Conservation (phyloP, 1,140 invertebrate genomes). For the Triops cancriformis region DNA sequence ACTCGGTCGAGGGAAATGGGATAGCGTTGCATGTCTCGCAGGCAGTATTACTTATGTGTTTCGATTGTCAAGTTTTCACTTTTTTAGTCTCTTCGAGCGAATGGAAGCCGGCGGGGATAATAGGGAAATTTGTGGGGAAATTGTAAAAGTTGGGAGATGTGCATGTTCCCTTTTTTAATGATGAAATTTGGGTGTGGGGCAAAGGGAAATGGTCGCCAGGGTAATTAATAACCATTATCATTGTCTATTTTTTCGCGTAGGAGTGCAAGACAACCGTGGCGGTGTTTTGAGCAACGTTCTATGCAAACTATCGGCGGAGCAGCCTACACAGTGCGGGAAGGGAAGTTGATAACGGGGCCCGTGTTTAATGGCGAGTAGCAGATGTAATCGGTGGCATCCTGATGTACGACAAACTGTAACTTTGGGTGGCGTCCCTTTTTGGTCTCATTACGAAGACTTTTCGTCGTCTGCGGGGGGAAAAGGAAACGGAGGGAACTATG, state of each 20-base stretch:
- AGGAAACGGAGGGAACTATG: neutral
- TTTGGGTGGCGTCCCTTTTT: neutral
- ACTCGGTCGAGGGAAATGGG: neutral
- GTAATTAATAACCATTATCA: slow-evolving; percentile 1
- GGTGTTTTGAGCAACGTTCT: neutral
- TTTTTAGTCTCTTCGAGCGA: neutral
- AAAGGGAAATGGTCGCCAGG: neutral
- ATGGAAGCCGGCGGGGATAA: neutral
- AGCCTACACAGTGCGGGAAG: neutral
- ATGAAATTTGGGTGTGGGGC: neutral
- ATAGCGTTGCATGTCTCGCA: neutral
- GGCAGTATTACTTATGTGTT: neutral
- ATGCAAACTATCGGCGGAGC: neutral
- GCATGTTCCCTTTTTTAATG: neutral
- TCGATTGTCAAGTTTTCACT: neutral
- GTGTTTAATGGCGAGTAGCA: neutral
- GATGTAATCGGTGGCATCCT: neutral
- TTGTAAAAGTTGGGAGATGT: neutral
- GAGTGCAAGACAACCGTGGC: neutral
- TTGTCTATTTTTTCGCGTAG: neutral
- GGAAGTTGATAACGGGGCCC: neutral
- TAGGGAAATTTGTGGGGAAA: neutral
- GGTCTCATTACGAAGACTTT: neutral
- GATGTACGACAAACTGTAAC: neutral
- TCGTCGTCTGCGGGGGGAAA: neutral